Evolutionary conservation across 23 tunicate genomes (phyloP).

Genomic region (Diplosoma virens): DNA sequence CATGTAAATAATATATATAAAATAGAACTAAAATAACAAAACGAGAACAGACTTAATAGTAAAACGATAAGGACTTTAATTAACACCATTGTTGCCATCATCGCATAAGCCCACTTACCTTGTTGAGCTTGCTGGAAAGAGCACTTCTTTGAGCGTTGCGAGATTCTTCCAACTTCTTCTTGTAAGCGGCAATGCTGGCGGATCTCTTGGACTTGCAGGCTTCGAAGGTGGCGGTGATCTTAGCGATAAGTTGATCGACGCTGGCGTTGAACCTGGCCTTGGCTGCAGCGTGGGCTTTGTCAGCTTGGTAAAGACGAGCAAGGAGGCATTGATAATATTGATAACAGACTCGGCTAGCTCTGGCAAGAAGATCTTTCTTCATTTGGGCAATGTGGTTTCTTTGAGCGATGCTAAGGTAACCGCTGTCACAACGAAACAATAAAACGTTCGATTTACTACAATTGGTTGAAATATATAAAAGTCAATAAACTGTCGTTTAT

Average conservation of each 20-base stretch:
- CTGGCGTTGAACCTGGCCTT: constrained; percentile 3
- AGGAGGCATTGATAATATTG: not conserved
- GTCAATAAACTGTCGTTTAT: no score
- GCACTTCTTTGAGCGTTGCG: constrained; percentile 4
- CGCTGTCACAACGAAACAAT: not conserved
- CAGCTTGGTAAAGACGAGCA: constrained; percentile 1
- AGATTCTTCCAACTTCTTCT: constrained; percentile 30
- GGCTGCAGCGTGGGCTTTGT: not conserved
- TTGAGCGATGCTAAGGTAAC: constrained; percentile 3
- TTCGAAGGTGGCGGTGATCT: not conserved
- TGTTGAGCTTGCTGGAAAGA: not conserved
- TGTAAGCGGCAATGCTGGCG: constrained; percentile 29
- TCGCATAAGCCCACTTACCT: not conserved
- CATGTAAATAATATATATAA: no score
- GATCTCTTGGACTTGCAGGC: constrained; percentile 27
- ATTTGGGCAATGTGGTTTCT: not conserved
- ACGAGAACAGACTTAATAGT: no score
- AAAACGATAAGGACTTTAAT: no score
- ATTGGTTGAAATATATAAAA: no score
- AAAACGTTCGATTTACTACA: no score
- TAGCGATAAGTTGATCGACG: constrained; percentile 5
- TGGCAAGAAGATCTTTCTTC: constrained; percentile 6
- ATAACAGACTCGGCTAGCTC: constrained; percentile 8
- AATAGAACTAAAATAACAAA: no score
- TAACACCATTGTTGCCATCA: no score